Evolutionary conservation across 2,797 vertebrate genomes (phyloP).

Genomic region (Centroberyx gerrardi): DNA sequence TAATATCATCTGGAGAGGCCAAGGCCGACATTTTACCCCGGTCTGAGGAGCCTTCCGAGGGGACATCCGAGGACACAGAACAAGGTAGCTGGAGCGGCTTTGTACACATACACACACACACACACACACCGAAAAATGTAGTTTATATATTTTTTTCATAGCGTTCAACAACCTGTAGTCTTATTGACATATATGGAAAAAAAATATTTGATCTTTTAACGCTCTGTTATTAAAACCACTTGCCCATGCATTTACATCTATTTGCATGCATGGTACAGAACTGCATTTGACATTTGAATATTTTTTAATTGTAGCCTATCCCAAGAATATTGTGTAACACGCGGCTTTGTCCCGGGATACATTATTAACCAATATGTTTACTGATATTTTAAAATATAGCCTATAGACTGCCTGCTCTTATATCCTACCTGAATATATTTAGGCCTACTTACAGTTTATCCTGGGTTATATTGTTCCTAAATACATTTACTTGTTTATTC

Average conservation of each 20-base stretch:
- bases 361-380: too few species aligned
- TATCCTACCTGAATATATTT: too few species aligned
- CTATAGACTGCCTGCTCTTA: too few species aligned
- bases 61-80: slow-evolving; percentile 77
- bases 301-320: background rate
- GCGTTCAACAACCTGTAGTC: slow-evolving; percentile 4
- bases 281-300: background rate
- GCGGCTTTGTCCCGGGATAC: too few species aligned
- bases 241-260: slow-evolving; percentile 50
- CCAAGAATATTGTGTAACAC: too few species aligned
- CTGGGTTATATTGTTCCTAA: too few species aligned
- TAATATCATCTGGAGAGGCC: slow-evolving; percentile 72
- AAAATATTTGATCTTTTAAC: slow-evolving; percentile 23
- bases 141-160: background rate
- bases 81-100: slow-evolving; percentile 53
- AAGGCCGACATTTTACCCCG: slow-evolving; percentile 81
- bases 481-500: too few species aligned
- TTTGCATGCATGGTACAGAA: slow-evolving; percentile 16
- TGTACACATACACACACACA: background rate
- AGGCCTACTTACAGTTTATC: too few species aligned
- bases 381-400: too few species aligned
- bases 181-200: background rate
- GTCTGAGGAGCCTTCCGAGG: slow-evolving; percentile 73
- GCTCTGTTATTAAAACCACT: slow-evolving; percentile 44
- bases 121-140: background rate